Conservation (phyloP, 2,888 invertebrate genomes). For the Shargacucullia verbasci region DNA sequence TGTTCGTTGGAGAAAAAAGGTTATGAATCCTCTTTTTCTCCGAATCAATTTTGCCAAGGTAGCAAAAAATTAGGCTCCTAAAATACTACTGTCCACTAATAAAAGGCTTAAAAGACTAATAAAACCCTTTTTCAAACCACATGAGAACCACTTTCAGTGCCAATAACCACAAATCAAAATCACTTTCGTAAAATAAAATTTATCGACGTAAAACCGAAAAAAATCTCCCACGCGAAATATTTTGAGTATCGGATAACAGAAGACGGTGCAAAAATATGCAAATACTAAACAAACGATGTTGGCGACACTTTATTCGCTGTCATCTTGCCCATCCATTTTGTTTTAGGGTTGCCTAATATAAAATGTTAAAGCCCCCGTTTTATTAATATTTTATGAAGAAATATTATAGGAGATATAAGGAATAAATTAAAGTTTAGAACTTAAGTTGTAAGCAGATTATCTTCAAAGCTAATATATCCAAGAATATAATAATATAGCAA, state of each 20-base stretch:
- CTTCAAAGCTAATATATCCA: no score
- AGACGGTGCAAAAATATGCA: slow-evolving; percentile 56
- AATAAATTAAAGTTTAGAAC: no score
- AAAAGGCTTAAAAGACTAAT: slow-evolving; percentile 32
- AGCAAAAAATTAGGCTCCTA: slow-evolving; percentile 35
- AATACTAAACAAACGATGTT: slow-evolving; percentile 61
- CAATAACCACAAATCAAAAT: slow-evolving; percentile 48
- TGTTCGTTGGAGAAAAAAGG: no score
- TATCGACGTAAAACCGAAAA: slow-evolving; percentile 35
- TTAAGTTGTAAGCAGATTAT: no score
- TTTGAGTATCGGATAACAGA: slow-evolving; percentile 58
- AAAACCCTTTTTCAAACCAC: slow-evolving; percentile 29
- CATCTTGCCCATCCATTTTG: slow-evolving; percentile 57
- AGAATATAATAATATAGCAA: no score
- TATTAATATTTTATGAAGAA: no score
- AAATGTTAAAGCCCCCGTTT: slow-evolving; percentile 16
- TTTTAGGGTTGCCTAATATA: slow-evolving; percentile 42
- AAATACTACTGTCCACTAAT: slow-evolving; percentile 21
- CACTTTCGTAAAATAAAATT: slow-evolving; percentile 47
- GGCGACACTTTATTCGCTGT: slow-evolving; percentile 67
- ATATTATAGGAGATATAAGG: no score
- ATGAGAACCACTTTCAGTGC: slow-evolving; percentile 29
- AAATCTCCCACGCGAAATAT: slow-evolving; percentile 51
- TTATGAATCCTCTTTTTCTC: no score
- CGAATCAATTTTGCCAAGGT: slow-evolving; percentile 49